phyloP scores from a whole-genome alignment of 2,113 vertebrate genomes.

The Psophia crepitans region DNA sequence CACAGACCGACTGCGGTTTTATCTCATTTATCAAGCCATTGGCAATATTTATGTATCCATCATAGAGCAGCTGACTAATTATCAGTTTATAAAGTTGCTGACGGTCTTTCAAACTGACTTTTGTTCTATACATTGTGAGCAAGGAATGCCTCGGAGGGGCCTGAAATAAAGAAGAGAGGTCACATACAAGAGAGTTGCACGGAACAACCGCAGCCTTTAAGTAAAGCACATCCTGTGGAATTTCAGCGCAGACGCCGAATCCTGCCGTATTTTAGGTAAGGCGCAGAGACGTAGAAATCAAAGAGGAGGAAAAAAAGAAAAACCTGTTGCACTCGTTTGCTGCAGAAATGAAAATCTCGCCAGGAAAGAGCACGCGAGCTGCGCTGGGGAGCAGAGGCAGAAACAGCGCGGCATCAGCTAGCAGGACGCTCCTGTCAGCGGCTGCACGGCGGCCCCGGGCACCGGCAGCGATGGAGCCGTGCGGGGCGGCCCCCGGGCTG shows the following conservation, averaged over 20 bases:
- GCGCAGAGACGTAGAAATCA: neutral
- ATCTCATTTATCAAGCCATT: constrained; percentile 94
- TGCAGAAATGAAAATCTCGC: neutral
- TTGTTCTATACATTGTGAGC: constrained; percentile 89
- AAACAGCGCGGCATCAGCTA: neutral
- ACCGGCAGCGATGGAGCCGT: too few species aligned
- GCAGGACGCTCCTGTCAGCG: rapidly evolving
- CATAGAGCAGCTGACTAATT: constrained; percentile 95
- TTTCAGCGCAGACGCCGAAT: neutral
- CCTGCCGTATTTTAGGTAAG: neutral
- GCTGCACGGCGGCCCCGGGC: too few species aligned
- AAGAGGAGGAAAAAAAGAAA: neutral
- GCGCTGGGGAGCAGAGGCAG: neutral
- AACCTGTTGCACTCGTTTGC: neutral
- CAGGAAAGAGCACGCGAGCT: rapidly evolving
- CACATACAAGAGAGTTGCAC: neutral
- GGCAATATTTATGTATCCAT: constrained; percentile 95
- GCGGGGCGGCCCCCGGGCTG: neutral
- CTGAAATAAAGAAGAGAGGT: constrained; percentile 57
- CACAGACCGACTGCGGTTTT: constrained; percentile 90
- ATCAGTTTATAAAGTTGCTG: constrained; percentile 97
- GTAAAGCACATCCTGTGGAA: neutral
- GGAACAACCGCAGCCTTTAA: neutral
- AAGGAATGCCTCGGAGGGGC: constrained; percentile 56
- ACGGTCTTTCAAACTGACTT: constrained; percentile 93